A percentile compares a stretch with the other conserved stretches of the same genome.
Conservation (phyloP, 2,888 invertebrate species). For the Thymelicus sylvestris region DNA sequence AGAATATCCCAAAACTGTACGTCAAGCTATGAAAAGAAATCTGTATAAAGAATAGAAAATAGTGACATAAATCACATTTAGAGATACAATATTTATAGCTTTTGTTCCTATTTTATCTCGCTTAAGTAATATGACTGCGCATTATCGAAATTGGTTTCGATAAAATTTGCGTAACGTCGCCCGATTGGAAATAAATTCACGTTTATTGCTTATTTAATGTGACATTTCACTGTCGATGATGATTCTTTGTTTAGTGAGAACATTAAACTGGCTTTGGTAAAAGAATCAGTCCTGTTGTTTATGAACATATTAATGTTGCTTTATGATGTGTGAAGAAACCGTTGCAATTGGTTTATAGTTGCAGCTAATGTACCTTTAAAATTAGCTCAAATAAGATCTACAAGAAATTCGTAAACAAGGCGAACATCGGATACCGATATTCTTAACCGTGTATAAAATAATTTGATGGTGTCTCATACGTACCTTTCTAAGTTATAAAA, state of each 20-base stretch:
- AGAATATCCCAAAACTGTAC: no score
- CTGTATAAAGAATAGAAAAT: slow-evolving; percentile 49
- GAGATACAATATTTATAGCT: slow-evolving; percentile 20
- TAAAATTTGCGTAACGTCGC: slow-evolving; percentile 70
- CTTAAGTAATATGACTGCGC: slow-evolving; percentile 63
- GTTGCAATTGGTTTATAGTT: no score
- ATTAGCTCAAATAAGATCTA: no score
- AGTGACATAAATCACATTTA: slow-evolving; percentile 72
- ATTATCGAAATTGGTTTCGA: slow-evolving; percentile 80
- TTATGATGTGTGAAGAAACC: neutral
- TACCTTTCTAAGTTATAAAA: no score
- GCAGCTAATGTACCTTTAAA: no score
- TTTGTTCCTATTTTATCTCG: slow-evolving; percentile 71
- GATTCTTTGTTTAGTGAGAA: slow-evolving; percentile 24
- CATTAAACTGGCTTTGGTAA: neutral
- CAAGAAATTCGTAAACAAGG: no score
- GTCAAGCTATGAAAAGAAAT: no score
- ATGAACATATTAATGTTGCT: neutral
- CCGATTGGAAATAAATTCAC: slow-evolving; percentile 73
- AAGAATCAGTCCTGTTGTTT: neutral
- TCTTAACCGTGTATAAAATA: no score
- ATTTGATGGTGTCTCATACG: no score
- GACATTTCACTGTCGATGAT: slow-evolving; percentile 46
- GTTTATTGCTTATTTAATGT: slow-evolving; percentile 74
- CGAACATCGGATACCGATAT: no score